Conservation (phyloP, 2,797 vertebrate species). For the Microhierax caerulescens region DNA sequence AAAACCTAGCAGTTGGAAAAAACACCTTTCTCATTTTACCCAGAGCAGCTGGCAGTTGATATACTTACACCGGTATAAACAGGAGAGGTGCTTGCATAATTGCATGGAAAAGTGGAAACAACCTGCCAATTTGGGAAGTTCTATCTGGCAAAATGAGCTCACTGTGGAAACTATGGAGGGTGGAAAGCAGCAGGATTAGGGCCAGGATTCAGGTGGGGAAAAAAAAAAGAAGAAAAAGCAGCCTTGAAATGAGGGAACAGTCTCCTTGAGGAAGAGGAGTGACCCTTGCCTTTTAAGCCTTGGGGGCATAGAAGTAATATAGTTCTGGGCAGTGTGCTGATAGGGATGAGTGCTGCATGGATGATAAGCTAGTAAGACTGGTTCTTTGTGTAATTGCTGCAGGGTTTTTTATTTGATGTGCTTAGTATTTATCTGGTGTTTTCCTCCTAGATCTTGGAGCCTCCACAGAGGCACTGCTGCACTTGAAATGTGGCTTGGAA, state of each 20-base stretch:
- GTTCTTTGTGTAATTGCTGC: fast-evolving
- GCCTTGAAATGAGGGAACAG: neutral
- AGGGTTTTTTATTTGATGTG: neutral
- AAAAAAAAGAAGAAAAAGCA: neutral
- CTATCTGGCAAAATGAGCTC: slow-evolving; percentile 25
- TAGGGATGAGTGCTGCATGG: neutral
- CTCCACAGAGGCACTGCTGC: neutral
- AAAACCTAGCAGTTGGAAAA: neutral
- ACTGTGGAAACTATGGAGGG: neutral
- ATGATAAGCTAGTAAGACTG: neutral
- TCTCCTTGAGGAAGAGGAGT: neutral
- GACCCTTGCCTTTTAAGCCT: neutral
- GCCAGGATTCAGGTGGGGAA: neutral
- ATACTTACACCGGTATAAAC: neutral
- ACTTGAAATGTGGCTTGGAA: neutral
- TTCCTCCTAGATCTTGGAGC: neutral
- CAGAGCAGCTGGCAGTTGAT: neutral
- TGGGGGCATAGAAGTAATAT: fast-evolving
- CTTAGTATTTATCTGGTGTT: neutral
- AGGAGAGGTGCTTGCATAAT: slow-evolving; percentile 21
- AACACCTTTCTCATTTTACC: neutral
- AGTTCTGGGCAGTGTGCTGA: neutral
- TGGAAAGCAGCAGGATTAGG: neutral
- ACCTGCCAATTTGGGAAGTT: neutral
- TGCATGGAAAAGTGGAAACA: slow-evolving; percentile 5